Evolutionary conservation across 92 coral and sea anemone species (phyloP).

Genomic region (Muricea muricata): DNA sequence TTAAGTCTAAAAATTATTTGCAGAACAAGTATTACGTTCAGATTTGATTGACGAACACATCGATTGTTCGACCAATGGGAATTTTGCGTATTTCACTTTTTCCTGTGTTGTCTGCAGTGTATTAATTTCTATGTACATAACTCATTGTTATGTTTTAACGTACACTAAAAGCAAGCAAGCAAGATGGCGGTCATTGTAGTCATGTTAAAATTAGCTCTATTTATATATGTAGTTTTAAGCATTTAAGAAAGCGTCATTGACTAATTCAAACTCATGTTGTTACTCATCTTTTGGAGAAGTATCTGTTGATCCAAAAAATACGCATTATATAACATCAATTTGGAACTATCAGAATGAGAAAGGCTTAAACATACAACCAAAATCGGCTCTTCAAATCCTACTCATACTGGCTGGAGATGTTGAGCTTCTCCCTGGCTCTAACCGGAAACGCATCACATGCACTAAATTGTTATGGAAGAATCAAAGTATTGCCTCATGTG

Average conservation of each 20-base stretch:
- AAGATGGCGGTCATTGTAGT: not conserved
- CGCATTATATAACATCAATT: not conserved
- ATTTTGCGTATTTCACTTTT: no score
- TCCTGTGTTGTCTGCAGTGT: no score
- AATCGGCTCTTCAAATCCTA: not conserved
- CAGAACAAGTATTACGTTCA: no score
- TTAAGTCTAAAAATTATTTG: no score
- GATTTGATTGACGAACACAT: no score
- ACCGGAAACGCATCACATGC: not conserved
- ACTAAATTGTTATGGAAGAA: not conserved
- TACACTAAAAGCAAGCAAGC: not conserved
- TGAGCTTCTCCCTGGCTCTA: not conserved
- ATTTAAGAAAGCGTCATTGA: not conserved
- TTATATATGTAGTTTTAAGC: not conserved
- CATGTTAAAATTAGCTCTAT: not conserved
- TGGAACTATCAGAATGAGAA: not conserved
- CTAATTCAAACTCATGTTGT: not conserved
- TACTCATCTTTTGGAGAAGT: not conserved
- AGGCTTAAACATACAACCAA: not conserved
- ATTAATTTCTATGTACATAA: no score
- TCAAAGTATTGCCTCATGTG: not conserved
- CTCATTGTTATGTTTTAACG: no score
- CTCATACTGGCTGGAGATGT: conserved; percentile 7
- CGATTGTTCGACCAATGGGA: no score
- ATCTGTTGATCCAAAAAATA: not conserved